Percentiles rank a stretch among this genome's conserved stretches.
These are phyloP conservation scores for Caranx ignobilis DNA, from an alignment of 2,113 vertebrate genomes.

Conservation along the genomic window DNA sequence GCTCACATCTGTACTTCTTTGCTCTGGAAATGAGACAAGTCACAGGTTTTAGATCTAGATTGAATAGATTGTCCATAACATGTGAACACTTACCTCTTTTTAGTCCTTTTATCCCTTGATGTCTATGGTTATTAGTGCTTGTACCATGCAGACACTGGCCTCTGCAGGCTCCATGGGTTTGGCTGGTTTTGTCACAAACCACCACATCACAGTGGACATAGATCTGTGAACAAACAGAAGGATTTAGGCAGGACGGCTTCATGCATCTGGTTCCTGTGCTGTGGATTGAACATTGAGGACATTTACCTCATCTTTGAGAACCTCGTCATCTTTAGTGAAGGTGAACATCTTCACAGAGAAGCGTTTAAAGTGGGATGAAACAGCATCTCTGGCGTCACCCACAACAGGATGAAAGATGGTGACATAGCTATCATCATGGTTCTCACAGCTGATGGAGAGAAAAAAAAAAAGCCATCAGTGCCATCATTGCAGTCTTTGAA, in stretches of 20 bases:
- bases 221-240: constrained; percentile 62
- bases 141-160: constrained; percentile 62
- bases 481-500: not conserved
- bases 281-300: not conserved
- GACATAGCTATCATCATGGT: constrained; percentile 58
- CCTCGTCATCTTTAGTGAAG: constrained; percentile 62
- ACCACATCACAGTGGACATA: constrained; percentile 82
- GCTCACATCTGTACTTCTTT: constrained; percentile 31
- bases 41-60: not conserved
- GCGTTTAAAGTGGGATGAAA: constrained; percentile 74
- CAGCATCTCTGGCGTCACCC: constrained; percentile 11
- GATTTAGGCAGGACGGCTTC: not conserved
- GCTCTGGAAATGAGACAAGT: constrained; percentile 47
- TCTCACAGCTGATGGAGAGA: constrained; percentile 67
- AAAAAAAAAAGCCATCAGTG: not conserved
- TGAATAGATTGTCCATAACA: not conserved
- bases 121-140: not conserved
- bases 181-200: constrained; percentile 74
- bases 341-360: constrained; percentile 82
- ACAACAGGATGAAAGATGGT: constrained; percentile 63
- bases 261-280: not conserved
- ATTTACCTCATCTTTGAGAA: constrained; percentile 73
- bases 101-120: constrained; percentile 8
- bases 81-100: constrained; percentile 39
- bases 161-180: constrained; percentile 63